Conservation (phyloP, 2,113 vertebrate genomes). For the Bujurquina vittata region DNA sequence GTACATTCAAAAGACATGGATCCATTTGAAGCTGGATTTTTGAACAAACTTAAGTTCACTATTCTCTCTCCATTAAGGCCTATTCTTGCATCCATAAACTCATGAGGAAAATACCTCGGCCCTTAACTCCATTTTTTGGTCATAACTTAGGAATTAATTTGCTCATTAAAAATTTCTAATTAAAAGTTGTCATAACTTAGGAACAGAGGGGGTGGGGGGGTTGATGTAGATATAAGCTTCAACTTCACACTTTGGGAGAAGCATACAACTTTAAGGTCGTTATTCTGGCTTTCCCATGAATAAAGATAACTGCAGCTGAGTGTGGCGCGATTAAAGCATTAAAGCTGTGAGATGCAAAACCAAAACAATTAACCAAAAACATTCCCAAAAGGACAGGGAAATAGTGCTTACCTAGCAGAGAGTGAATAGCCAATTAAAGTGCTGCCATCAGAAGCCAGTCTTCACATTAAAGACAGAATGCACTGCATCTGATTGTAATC, state of each 20-base stretch:
- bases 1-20: not conserved
- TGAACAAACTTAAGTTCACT: not conserved
- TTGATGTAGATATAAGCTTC: not conserved
- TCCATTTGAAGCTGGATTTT: not conserved
- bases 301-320: not conserved
- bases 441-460: not conserved
- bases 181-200: accelerated
- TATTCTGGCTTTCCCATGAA: accelerated
- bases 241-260: not conserved
- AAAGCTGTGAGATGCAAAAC: not conserved
- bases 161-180: not conserved
- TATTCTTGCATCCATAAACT: not conserved
- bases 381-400: not conserved
- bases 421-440: not conserved
- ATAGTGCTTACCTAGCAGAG: not conserved
- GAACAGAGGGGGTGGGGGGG: no score
- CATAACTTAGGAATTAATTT: not conserved
- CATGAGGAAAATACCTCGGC: not conserved
- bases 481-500: not conserved
- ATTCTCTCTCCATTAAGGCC: not conserved
- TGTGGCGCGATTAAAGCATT: accelerated
- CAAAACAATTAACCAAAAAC: not conserved
- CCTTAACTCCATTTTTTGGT: not conserved
- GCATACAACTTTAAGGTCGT: not conserved
- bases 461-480: not conserved